Conservation (phyloP, 2,888 invertebrate genomes). For the Ophion obscuratus region DNA sequence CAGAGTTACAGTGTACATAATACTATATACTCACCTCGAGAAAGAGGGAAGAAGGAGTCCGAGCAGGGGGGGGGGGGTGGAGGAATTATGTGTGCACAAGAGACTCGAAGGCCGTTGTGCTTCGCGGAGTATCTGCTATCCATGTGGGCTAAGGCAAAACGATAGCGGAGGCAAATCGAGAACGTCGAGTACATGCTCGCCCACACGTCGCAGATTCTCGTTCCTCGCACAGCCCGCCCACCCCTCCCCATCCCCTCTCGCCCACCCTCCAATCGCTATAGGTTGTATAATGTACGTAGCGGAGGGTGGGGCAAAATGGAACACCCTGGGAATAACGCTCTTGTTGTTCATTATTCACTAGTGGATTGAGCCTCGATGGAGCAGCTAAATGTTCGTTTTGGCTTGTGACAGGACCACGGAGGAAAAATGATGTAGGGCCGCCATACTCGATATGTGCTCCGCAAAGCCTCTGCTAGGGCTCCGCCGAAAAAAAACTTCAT, state of each 20-base stretch:
- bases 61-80: slow-evolving; percentile 16
- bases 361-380: not conserved
- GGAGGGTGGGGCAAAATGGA: slow-evolving; percentile 8
- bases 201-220: slow-evolving; percentile 56
- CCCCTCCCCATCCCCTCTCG: slow-evolving; percentile 9
- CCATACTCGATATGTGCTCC: too few species aligned
- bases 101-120: slow-evolving; percentile 61
- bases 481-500: too few species aligned
- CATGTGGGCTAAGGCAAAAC: slow-evolving; percentile 59
- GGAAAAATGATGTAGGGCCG: not conserved
- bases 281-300: slow-evolving; percentile 16
- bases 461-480: not conserved
- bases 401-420: not conserved
- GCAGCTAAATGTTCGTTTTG: not conserved
- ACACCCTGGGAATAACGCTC: not conserved
- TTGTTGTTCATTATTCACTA: not conserved
- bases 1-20: slow-evolving; percentile 46
- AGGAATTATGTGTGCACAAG: slow-evolving; percentile 29
- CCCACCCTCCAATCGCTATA: slow-evolving; percentile 11
- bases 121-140: slow-evolving; percentile 46
- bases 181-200: slow-evolving; percentile 53
- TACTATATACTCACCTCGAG: slow-evolving; percentile 12
- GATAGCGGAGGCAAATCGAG: slow-evolving; percentile 46
- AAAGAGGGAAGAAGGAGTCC: not conserved
- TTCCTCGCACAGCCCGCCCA: slow-evolving; percentile 7